A percentile compares a stretch with the other conserved stretches of the same genome.
Conservation (phyloP, 2,888 invertebrate species). For the Sesia apiformis region DNA sequence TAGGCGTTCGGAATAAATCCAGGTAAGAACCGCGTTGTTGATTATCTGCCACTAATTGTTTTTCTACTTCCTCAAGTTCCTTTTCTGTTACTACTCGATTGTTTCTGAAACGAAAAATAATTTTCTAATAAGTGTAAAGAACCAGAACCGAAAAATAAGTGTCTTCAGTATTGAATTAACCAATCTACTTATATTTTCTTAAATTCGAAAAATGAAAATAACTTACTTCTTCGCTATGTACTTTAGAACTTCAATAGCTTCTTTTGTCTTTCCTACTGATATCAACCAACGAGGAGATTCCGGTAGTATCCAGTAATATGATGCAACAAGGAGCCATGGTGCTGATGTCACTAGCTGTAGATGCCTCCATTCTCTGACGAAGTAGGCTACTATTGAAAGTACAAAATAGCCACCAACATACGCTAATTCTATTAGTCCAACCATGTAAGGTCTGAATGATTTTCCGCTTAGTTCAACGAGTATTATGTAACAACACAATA, state of each 20-base stretch:
- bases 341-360: conserved; percentile 73
- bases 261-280: conserved; percentile 76
- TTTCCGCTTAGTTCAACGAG: conserved; percentile 77
- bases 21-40: conserved; percentile 42
- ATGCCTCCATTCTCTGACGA: conserved; percentile 74
- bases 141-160: too few relatives aligned
- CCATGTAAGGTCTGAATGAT: conserved; percentile 67
- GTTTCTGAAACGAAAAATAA: conserved; percentile 43
- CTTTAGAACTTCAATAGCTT: conserved; percentile 77
- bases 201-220: neutral
- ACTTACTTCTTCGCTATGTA: conserved; percentile 73
- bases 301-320: conserved; percentile 80
- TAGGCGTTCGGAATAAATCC: conserved; percentile 80
- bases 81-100: conserved; percentile 42
- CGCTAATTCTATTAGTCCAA: conserved; percentile 71
- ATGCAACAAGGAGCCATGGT: conserved; percentile 68
- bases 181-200: neutral
- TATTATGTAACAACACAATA: conserved; percentile 79
- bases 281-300: conserved; percentile 88
- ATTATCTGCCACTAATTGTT: conserved; percentile 21
- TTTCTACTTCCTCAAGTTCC: conserved; percentile 36
- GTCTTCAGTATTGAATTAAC: neutral
- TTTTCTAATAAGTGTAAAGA: neutral
- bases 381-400: conserved; percentile 74
- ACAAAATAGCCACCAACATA: conserved; percentile 72